These are phyloP conservation scores for Acipenser transmontanus DNA, from an alignment of 2,797 vertebrate species.

Conservation along the genomic window DNA sequence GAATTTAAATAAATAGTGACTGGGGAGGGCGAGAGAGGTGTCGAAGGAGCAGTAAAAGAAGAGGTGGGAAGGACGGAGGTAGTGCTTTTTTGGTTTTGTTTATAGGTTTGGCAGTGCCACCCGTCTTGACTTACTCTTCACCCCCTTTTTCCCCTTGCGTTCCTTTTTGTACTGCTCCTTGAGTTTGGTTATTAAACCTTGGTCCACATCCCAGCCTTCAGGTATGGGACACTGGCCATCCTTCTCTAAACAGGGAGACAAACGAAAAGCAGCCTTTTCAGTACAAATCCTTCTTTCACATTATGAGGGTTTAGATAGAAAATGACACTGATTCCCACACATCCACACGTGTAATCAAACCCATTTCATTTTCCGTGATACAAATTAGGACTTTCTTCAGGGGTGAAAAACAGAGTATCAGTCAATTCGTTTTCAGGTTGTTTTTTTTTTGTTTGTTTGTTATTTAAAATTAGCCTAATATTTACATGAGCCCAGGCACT, in stretches of 20 bases:
- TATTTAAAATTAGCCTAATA: too few species aligned
- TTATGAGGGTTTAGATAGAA: background rate
- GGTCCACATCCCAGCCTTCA: slow-evolving; percentile 99
- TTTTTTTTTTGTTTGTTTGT: too few species aligned
- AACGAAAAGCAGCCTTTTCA: slow-evolving; percentile 62
- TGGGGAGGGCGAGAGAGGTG: too few species aligned
- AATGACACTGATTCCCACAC: too few species aligned
- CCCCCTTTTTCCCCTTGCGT: slow-evolving; percentile 99
- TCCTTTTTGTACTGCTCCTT: slow-evolving; percentile 99
- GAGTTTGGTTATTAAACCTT: slow-evolving; percentile 98
- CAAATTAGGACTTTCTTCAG: too few species aligned
- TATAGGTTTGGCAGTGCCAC: slow-evolving; percentile 54
- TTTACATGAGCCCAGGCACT: too few species aligned
- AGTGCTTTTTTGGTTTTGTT: slow-evolving; percentile 29
- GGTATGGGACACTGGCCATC: slow-evolving; percentile 90
- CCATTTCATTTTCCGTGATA: too few species aligned
- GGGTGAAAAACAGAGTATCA: too few species aligned
- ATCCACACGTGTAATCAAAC: too few species aligned
- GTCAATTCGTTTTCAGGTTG: too few species aligned
- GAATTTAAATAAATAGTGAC: too few species aligned
- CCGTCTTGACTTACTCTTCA: slow-evolving; percentile 97
- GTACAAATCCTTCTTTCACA: slow-evolving; percentile 25
- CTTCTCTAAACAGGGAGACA: slow-evolving; percentile 95
- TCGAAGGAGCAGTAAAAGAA: slow-evolving; percentile 59
- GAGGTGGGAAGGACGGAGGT: slow-evolving; percentile 40